A percentile compares a stretch with the other conserved stretches of the same genome.
phyloP scores from a whole-genome alignment of 1,140 invertebrate species.

The Drosophila gunungcola region DNA sequence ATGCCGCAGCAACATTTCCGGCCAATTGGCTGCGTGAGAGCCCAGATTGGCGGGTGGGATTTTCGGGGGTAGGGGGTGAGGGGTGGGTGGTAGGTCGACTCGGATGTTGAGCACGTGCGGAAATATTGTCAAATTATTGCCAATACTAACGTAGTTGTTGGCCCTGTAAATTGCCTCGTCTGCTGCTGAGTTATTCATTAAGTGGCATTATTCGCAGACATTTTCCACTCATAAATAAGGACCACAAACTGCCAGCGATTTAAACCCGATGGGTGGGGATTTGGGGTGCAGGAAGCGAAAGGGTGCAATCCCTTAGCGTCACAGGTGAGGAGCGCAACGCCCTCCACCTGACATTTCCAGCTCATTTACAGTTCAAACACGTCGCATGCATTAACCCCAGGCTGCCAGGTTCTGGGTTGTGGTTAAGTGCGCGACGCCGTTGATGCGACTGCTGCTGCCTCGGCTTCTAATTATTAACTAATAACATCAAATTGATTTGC shows the following conservation, averaged over 20 bases:
- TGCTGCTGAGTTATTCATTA: conserved; percentile 79
- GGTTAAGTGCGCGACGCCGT: conserved; percentile 66
- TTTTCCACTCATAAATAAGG: conserved; percentile 74
- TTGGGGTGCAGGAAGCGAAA: background rate
- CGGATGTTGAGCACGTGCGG: conserved; percentile 51
- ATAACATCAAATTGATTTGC: conserved; percentile 83
- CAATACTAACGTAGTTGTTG: conserved; percentile 31
- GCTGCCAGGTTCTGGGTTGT: conserved; percentile 26
- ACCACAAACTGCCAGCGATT: conserved; percentile 51
- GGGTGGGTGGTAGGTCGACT: background rate
- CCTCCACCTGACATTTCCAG: conserved; percentile 70
- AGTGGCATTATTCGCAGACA: conserved; percentile 78
- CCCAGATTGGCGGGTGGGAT: conserved; percentile 15
- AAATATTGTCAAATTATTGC: conserved; percentile 74
- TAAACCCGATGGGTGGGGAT: conserved; percentile 41
- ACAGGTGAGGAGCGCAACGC: conserved; percentile 42
- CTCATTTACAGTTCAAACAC: conserved; percentile 82
- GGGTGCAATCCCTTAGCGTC: background rate
- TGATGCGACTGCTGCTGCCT: conserved; percentile 42
- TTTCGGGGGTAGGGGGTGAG: background rate
- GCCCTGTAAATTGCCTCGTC: conserved; percentile 30
- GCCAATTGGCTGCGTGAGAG: conserved; percentile 74
- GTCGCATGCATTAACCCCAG: conserved; percentile 80
- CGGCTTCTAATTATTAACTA: conserved; percentile 79
- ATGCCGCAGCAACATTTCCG: conserved; percentile 80